phyloP scores from a whole-genome alignment of 1,140 invertebrate genomes.

The Caenorhabditis latens region DNA sequence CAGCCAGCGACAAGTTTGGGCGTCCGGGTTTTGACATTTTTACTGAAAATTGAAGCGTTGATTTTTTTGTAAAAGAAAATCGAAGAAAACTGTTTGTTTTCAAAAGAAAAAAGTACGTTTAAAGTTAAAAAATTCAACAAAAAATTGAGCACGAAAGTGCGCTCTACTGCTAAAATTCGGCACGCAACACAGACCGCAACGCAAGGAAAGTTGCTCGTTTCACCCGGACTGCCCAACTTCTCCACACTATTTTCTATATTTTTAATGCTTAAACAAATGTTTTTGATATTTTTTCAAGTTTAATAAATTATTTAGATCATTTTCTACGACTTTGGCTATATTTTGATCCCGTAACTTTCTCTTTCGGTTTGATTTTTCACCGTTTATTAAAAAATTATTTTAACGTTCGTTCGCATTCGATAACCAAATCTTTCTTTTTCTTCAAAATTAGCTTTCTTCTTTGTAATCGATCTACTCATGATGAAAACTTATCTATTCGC shows the following conservation, averaged over 20 bases:
- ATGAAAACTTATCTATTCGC: no score
- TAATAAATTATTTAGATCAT: neutral
- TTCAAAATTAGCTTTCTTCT: no score
- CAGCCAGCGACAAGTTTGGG: constrained; percentile 35
- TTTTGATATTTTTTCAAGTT: neutral
- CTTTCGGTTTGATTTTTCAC: no score
- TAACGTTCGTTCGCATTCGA: no score
- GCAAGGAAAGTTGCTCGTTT: neutral
- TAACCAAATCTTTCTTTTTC: no score
- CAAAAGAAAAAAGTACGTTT: neutral
- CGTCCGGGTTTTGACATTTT: constrained; percentile 40
- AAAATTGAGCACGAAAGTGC: neutral
- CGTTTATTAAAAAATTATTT: no score
- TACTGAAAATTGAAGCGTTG: neutral
- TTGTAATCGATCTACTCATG: no score
- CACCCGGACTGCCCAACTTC: constrained; percentile 27
- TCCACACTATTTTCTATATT: neutral
- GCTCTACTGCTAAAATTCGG: neutral
- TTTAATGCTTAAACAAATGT: neutral
- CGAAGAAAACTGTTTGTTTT: neutral
- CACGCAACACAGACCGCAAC: constrained; percentile 23
- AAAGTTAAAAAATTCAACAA: neutral
- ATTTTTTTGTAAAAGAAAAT: constrained; percentile 1
- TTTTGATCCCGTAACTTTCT: no score
- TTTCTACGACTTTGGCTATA: no score